phyloP scores from a whole-genome alignment of 2,797 vertebrate genomes.

The Rhodeus uyekii region DNA sequence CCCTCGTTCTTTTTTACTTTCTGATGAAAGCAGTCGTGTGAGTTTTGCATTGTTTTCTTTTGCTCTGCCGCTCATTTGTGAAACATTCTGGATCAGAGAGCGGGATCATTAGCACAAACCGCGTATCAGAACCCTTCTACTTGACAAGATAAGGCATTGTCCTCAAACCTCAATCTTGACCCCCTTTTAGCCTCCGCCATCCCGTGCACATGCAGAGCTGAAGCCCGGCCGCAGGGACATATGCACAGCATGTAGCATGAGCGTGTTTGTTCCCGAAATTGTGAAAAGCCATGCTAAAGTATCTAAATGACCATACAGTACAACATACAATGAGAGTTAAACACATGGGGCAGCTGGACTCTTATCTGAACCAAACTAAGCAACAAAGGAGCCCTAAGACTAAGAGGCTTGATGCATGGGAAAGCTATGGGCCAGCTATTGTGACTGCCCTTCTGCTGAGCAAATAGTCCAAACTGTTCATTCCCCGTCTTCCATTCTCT shows the following conservation, averaged over 20 bases:
- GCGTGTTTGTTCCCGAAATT: constrained; percentile 63
- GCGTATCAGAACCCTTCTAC: constrained; percentile 72
- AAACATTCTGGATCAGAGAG: constrained; percentile 19
- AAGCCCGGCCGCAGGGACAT: constrained; percentile 65
- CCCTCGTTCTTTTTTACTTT: background rate
- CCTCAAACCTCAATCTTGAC: constrained; percentile 53
- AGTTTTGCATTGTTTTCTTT: background rate
- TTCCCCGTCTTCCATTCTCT: constrained; percentile 99
- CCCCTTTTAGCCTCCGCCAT: constrained; percentile 65
- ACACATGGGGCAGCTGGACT: constrained; percentile 93
- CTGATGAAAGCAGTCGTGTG: background rate
- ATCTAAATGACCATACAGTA: constrained; percentile 86
- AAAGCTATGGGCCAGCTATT: constrained; percentile 97
- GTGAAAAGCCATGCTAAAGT: constrained; percentile 63
- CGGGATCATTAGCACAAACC: constrained; percentile 62
- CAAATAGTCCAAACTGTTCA: constrained; percentile 99
- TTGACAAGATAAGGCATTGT: constrained; percentile 67
- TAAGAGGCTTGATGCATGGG: constrained; percentile 95
- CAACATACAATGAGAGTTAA: constrained; percentile 77
- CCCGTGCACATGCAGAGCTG: constrained; percentile 73
- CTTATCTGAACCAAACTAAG: constrained; percentile 91
- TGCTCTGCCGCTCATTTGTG: background rate
- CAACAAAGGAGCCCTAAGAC: constrained; percentile 96
- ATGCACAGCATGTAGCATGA: constrained; percentile 67
- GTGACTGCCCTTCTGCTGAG: constrained; percentile 99